phyloP scores from a whole-genome alignment of 2,113 vertebrate species.

The Procapra przewalskii region DNA sequence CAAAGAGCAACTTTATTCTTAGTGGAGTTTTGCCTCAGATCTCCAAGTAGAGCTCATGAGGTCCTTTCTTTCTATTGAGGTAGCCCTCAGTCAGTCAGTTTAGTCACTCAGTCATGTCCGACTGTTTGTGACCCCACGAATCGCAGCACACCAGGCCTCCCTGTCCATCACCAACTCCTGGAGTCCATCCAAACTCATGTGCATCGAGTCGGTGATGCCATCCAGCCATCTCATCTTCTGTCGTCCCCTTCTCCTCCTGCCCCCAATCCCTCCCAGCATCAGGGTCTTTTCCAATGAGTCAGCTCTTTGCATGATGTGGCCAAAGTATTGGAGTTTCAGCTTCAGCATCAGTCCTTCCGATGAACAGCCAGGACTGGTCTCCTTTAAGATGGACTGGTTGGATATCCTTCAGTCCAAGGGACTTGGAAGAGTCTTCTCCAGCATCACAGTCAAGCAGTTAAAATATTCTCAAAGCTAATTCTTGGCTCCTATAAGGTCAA shows the following conservation, averaged over 20 bases:
- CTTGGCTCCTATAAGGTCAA: neutral
- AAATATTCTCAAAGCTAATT: neutral
- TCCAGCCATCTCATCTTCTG: neutral
- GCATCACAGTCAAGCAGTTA: neutral
- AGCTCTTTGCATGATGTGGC: neutral
- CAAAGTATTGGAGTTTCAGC: neutral
- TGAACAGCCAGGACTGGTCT: too few species aligned
- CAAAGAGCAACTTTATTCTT: neutral
- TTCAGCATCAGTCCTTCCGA: neutral
- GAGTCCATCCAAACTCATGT: neutral
- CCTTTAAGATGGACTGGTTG: too few species aligned
- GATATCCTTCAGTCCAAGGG: too few species aligned
- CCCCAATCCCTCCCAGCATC: neutral
- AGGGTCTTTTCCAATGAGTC: neutral
- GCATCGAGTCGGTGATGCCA: neutral
- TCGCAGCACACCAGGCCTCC: neutral
- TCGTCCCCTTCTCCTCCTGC: neutral
- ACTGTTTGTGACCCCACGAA: neutral
- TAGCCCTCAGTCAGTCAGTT: neutral
- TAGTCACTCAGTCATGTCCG: fast-evolving
- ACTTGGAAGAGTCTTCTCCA: too few species aligned
- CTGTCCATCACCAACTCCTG: neutral
- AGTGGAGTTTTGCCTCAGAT: neutral
- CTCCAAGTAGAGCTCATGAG: neutral
- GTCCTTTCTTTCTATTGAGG: neutral